These are phyloP conservation scores for Taurulus bubalis DNA, from an alignment of 2,113 vertebrate species.

Conservation along the genomic window DNA sequence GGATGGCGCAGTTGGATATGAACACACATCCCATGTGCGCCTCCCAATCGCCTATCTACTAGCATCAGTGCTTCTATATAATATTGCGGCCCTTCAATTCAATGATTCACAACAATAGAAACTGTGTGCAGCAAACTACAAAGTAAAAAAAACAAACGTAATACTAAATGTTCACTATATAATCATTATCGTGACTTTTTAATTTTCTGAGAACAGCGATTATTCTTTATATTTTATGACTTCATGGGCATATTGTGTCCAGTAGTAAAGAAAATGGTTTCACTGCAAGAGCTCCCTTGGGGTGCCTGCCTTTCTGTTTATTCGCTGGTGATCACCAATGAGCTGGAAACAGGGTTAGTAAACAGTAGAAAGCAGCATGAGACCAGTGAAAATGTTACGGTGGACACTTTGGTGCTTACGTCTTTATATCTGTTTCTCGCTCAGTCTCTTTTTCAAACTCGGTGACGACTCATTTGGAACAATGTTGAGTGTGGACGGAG, in stretches of 20 bases:
- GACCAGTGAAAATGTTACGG: too few relatives aligned
- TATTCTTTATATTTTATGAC: not conserved
- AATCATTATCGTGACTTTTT: not conserved
- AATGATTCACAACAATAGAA: not conserved
- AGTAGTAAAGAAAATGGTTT: not conserved
- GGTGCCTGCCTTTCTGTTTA: not conserved
- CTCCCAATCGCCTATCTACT: slow-evolving; percentile 11
- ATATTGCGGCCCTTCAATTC: not conserved
- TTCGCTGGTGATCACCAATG: not conserved
- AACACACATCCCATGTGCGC: slow-evolving; percentile 16
- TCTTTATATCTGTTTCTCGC: not conserved
- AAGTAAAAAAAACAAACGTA: not conserved
- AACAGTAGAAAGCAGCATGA: not conserved
- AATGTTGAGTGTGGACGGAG: not conserved
- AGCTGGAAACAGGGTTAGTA: not conserved
- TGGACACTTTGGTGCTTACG: not conserved
- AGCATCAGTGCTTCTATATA: slow-evolving; percentile 6
- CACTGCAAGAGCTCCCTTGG: not conserved
- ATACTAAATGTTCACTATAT: not conserved
- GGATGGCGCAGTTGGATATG: slow-evolving; percentile 27
- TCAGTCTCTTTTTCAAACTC: not conserved
- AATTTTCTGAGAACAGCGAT: not conserved
- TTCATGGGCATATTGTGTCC: not conserved
- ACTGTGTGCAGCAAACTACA: not conserved
- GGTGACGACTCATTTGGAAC: not conserved